phyloP scores from a whole-genome alignment of 2,888 invertebrate species.

The Shargacucullia verbasci region DNA sequence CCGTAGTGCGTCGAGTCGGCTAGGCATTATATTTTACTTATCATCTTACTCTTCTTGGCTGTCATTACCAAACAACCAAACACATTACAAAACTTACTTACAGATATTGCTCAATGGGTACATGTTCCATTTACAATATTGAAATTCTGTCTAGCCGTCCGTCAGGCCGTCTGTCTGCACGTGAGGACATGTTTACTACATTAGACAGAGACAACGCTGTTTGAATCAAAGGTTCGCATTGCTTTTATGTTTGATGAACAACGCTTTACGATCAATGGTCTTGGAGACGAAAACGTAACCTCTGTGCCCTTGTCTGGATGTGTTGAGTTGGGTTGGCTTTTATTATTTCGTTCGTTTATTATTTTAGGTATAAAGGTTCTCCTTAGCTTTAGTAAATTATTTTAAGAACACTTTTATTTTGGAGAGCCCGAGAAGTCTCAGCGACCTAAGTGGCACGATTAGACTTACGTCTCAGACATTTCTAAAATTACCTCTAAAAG shows the following conservation, averaged over 20 bases:
- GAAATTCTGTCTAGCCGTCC: slow-evolving; percentile 5
- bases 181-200: slow-evolving; percentile 6
- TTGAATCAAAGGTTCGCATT: slow-evolving; percentile 16
- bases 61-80: background rate
- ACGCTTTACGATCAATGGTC: slow-evolving; percentile 5
- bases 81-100: slow-evolving; percentile 3
- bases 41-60: background rate
- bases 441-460: too few relatives aligned
- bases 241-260: slow-evolving; percentile 29
- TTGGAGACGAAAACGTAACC: slow-evolving; percentile 23
- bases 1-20: too few relatives aligned
- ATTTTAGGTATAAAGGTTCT: slow-evolving; percentile 15
- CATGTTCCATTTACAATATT: slow-evolving; percentile 10
- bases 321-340: slow-evolving; percentile 36
- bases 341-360: slow-evolving; percentile 28
- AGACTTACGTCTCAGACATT: too few relatives aligned
- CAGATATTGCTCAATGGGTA: background rate
- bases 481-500: slow-evolving; percentile 9
- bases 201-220: slow-evolving; percentile 2
- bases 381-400: slow-evolving; percentile 10
- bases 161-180: background rate
- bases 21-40: too few relatives aligned
- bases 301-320: slow-evolving; percentile 24
- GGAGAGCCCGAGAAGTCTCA: background rate
- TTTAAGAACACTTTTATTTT: slow-evolving; percentile 21